A percentile compares a stretch with the other conserved stretches of the same genome.
These are phyloP conservation scores for Pangasius mekongensis DNA, from an alignment of 2,797 vertebrate genomes.

Conservation along the genomic window DNA sequence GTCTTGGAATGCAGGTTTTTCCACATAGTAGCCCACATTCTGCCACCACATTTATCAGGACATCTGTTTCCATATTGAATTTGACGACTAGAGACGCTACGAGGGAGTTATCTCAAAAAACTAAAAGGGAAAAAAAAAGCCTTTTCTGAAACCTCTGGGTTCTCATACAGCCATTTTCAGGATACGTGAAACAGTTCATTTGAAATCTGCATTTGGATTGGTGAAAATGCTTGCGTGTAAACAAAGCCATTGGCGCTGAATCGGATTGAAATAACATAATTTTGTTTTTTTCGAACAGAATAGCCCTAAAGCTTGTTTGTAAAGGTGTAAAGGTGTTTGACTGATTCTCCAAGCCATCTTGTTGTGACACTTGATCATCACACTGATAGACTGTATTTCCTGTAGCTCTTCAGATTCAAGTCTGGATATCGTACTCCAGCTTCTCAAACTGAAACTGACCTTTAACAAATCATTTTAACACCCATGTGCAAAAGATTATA, in stretches of 20 bases:
- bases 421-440: background rate
- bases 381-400: background rate
- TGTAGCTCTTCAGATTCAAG: background rate
- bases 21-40: background rate
- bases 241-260: background rate
- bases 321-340: background rate
- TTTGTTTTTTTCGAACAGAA: background rate
- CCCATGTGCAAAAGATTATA: background rate
- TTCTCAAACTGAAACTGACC: conserved; percentile 21
- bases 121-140: background rate
- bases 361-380: background rate
- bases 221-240: background rate
- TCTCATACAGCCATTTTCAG: background rate
- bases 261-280: background rate
- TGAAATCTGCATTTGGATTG: background rate
- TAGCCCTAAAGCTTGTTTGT: background rate
- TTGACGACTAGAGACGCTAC: background rate
- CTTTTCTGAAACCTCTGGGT: background rate
- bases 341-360: background rate
- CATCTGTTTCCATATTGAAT: conserved; percentile 9
- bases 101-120: background rate
- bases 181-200: background rate
- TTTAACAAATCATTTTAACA: background rate
- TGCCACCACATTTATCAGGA: background rate
- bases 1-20: conserved; percentile 1